Conservation (phyloP, 2,113 vertebrate species). For the Brachirus orientalis region DNA sequence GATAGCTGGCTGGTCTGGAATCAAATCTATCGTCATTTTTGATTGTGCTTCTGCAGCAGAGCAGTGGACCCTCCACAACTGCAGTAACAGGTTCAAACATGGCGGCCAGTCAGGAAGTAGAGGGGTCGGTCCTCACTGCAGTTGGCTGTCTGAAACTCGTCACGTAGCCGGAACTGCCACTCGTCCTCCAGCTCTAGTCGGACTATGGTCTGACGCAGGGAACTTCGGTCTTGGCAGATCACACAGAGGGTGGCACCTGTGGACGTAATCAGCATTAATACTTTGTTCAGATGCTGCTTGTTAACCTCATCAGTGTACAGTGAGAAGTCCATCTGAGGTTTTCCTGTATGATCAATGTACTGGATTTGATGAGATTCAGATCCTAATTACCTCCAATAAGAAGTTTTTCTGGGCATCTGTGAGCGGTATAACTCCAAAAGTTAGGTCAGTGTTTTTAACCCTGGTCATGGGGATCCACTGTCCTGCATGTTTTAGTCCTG, state of each 20-base stretch:
- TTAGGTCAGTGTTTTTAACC: too few relatives aligned
- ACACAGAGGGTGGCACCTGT: conserved; percentile 97
- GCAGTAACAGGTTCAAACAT: conserved; percentile 80
- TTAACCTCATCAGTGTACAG: too few relatives aligned
- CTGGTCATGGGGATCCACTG: too few relatives aligned
- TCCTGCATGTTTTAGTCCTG: too few relatives aligned
- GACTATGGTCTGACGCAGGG: conserved; percentile 94
- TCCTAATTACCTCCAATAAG: too few relatives aligned
- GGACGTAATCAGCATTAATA: background rate
- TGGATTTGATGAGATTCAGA: too few relatives aligned
- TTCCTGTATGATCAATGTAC: too few relatives aligned
- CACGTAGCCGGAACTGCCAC: conserved; percentile 97
- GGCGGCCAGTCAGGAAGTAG: conserved; percentile 96
- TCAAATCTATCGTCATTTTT: conserved; percentile 22
- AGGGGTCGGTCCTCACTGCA: conserved; percentile 95
- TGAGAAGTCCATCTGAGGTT: too few relatives aligned
- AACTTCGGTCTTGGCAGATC: conserved; percentile 96
- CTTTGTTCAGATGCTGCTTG: too few relatives aligned
- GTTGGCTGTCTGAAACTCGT: conserved; percentile 98
- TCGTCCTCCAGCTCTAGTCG: conserved; percentile 95
- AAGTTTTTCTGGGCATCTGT: too few relatives aligned
- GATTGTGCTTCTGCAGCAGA: conserved; percentile 26
- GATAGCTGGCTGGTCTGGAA: conserved; percentile 29
- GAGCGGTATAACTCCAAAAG: too few relatives aligned
- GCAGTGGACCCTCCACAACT: background rate